phyloP scores from a whole-genome alignment of 2,797 vertebrate genomes.

The Emys orbicularis region DNA sequence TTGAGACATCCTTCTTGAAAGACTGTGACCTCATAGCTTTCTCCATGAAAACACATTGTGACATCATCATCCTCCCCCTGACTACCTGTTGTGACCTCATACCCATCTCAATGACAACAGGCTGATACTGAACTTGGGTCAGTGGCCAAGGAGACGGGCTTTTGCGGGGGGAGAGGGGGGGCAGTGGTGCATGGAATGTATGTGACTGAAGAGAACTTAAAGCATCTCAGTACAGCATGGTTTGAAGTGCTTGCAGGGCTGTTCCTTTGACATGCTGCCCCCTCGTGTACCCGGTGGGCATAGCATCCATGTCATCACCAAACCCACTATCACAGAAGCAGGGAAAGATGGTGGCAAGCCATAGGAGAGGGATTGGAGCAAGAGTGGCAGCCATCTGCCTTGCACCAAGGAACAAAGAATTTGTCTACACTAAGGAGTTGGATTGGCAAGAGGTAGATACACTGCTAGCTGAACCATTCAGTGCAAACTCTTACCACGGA shows the following conservation, averaged over 20 bases:
- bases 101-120: not conserved
- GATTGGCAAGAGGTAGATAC: not conserved
- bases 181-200: not conserved
- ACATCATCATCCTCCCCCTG: not conserved
- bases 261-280: not conserved
- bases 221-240: not conserved
- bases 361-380: not conserved
- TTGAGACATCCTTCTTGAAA: not conserved
- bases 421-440: not conserved
- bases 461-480: not conserved
- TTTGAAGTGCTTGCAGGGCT: not conserved
- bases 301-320: not conserved
- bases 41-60: not conserved
- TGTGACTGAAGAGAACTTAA: not conserved
- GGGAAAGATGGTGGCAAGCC: not conserved
- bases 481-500: not conserved
- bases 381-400: not conserved
- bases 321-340: not conserved
- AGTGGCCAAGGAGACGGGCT: not conserved
- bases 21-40: not conserved
- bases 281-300: not conserved
- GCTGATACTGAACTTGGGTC: too few species aligned
- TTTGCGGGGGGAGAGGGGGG: rapidly evolving
- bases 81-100: not conserved
- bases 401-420: not conserved